These are phyloP conservation scores for Scaptomyza caliginosa DNA, from an alignment of 2,888 invertebrate species.

Conservation along the genomic window DNA sequence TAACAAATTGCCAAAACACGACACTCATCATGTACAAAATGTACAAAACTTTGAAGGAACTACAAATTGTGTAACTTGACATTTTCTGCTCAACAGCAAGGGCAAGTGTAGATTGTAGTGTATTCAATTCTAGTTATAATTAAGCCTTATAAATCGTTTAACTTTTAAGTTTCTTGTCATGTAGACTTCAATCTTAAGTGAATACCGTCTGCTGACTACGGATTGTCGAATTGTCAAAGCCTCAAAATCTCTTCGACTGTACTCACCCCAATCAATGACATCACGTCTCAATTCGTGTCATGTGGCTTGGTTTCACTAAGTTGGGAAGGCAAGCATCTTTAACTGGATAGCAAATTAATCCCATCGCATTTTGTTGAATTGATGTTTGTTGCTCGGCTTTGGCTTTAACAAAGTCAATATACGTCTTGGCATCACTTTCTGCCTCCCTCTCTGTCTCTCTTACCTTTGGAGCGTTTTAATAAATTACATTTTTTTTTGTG, in stretches of 20 bases:
- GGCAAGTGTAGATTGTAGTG: no score
- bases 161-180: no score
- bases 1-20: not conserved
- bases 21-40: no score
- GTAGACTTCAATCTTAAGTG: no score
- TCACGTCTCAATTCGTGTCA: conserved; percentile 38
- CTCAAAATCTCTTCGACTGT: not conserved
- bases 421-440: not conserved
- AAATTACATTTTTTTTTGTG: conserved; percentile 53
- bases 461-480: conserved; percentile 54
- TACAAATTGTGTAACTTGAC: not conserved
- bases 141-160: no score
- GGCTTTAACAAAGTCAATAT: conserved; percentile 12
- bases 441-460: not conserved
- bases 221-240: not conserved
- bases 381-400: conserved; percentile 27
- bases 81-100: no score
- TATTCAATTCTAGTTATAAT: no score
- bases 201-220: not conserved
- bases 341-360: conserved; percentile 49
- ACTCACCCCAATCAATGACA: conserved; percentile 18
- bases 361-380: conserved; percentile 42
- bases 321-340: conserved; percentile 30
- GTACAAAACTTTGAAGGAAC: not conserved
- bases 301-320: not conserved